Evolutionary conservation across 2,888 invertebrate species (phyloP), one percentile per base, ranked within the genome.

Genomic region (Tachina grossa): DNA sequence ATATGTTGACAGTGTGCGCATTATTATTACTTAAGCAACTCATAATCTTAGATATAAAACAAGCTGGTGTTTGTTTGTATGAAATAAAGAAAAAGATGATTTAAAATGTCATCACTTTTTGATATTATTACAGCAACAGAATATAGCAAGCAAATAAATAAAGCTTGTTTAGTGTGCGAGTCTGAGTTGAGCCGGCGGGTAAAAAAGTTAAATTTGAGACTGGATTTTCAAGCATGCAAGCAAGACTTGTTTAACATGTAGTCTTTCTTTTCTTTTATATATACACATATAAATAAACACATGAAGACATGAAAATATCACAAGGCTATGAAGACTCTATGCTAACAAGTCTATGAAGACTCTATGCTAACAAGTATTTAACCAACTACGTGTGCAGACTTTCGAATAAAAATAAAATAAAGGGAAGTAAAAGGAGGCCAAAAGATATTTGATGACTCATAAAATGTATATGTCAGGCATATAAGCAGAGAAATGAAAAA

Each of bases 361-460:
- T 74, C 77, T 77, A 78, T 74, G 78, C 69, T 75, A 82, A 82
- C 74, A 81, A 78, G 78, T 82, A 69, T 78, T 85, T 82, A 82
- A 78, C 78, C 43, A 82, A 65, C 41, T 75, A 82, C 81, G 85
- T 82, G 85, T 57, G 63, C 16, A 63, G 85, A 69, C 63, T 85
- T 55, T 74, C 63, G 45, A 78, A 78, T 77, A 80, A 75, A 55
- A 49, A 19, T 55, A 16, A 9, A 31, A 13, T 4, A n/a, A 13
- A 19, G 9, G 8, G 10, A 11, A 10, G 47, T 9, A 47, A 57
- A 13, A 10, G 61, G 19, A 10, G 11, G 10, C 16, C 16, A 39
- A 41, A 69, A 39, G 41, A 19, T 10, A 61, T 41, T 61, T n/a
- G 45, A 57, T 72, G 71, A 57, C 5, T 47, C 72, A 61, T 74